phyloP scores from a whole-genome alignment of 1,140 invertebrate genomes.

The Phocides pigmalion region DNA sequence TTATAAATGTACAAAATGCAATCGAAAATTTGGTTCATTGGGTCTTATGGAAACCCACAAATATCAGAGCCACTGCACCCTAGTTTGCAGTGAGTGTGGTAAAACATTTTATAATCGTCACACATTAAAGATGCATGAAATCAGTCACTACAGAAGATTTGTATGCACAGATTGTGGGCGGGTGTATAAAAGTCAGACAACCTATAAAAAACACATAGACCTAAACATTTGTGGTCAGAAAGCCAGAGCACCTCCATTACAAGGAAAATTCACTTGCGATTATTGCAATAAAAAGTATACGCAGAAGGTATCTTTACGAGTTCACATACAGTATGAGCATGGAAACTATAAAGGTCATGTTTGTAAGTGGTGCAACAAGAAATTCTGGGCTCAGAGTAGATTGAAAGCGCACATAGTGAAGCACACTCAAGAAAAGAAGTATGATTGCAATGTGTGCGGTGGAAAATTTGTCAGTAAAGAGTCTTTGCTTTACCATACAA shows the following conservation, averaged over 20 bases:
- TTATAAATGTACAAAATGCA: conserved; percentile 58
- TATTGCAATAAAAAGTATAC: conserved; percentile 74
- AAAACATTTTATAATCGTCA: conserved; percentile 66
- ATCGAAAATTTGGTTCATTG: conserved; percentile 60
- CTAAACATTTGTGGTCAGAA: conserved; percentile 63
- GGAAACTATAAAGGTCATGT: conserved; percentile 66
- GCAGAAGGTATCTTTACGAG: conserved; percentile 66
- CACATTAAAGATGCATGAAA: conserved; percentile 67
- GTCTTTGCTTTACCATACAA: conserved; percentile 73
- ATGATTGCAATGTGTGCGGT: conserved; percentile 66
- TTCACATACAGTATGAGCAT: conserved; percentile 75
- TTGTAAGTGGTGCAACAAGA: conserved; percentile 71
- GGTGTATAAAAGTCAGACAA: conserved; percentile 65
- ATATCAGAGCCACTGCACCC: conserved; percentile 55
- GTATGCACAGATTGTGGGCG: conserved; percentile 67
- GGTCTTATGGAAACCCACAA: conserved; percentile 57
- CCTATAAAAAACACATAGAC: conserved; percentile 69
- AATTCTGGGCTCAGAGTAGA: conserved; percentile 65
- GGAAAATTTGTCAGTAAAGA: conserved; percentile 74
- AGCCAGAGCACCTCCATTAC: conserved; percentile 51
- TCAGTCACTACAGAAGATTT: conserved; percentile 53
- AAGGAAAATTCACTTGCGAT: conserved; percentile 70
- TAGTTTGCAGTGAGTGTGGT: conserved; percentile 66
- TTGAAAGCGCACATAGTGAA: conserved; percentile 76
- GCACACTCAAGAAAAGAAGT: conserved; percentile 78